These are phyloP conservation scores for Lepidochrysops patricia DNA, from an alignment of 2,888 invertebrate species.

Conservation along the genomic window DNA sequence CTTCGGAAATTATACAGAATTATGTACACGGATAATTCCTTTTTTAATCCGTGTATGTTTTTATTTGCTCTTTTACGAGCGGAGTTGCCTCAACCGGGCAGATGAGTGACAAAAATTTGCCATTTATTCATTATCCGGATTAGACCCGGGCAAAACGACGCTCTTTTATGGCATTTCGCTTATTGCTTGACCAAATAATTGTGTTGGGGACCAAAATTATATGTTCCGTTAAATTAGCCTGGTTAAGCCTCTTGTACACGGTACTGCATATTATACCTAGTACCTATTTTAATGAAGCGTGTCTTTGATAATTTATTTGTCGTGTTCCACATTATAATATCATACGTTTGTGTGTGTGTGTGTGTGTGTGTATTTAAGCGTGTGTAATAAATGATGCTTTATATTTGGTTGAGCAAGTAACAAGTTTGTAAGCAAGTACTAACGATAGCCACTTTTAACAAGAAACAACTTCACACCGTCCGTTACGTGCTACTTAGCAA, in stretches of 20 bases:
- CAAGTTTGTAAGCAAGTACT: no score
- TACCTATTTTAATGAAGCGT: no score
- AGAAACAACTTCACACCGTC: no score
- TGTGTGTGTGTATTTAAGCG: no score
- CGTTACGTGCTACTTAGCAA: no score
- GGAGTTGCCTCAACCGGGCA: neutral
- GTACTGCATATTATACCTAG: neutral
- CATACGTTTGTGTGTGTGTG: no score
- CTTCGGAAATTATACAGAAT: constrained; percentile 2
- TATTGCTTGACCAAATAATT: constrained; percentile 12
- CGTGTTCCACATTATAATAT: no score
- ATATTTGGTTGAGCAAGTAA: no score
- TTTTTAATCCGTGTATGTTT: constrained; percentile 8
- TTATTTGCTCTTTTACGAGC: constrained; percentile 10
- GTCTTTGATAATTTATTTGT: no score
- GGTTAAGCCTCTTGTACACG: neutral
- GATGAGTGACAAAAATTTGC: constrained; percentile 11
- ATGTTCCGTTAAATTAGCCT: neutral
- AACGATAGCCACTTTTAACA: no score
- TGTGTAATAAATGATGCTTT: no score
- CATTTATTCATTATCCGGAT: constrained; percentile 12
- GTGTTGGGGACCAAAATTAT: neutral
- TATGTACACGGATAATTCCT: neutral
- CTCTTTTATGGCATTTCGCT: constrained; percentile 6
- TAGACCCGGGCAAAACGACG: neutral